Percentiles rank a stretch among this genome's conserved stretches.
These are phyloP conservation scores for Acanthiza pusilla DNA, from an alignment of 2,797 vertebrate species.

Conservation along the genomic window DNA sequence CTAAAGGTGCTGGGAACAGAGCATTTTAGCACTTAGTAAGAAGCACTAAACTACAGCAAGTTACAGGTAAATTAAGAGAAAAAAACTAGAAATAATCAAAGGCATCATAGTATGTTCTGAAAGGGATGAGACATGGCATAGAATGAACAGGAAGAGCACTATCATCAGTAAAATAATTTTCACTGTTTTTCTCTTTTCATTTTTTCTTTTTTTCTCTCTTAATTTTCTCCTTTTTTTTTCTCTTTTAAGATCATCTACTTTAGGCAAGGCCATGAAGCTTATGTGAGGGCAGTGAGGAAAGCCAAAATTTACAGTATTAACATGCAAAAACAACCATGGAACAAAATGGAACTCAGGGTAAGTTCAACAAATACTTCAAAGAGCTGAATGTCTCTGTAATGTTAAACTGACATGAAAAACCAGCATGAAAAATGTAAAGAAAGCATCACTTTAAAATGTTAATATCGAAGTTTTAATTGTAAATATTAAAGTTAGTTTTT, in stretches of 20 bases:
- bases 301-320: slow-evolving; percentile 93
- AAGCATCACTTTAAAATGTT: background rate
- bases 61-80: no score
- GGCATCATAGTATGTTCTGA: background rate
- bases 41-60: no score
- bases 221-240: background rate
- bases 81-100: no score
- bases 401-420: background rate
- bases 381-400: background rate
- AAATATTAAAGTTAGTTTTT: background rate
- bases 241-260: slow-evolving; percentile 91
- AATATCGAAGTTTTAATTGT: background rate
- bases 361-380: slow-evolving; percentile 21
- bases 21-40: no score
- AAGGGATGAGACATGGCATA: background rate
- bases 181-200: slow-evolving; percentile 35
- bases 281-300: slow-evolving; percentile 90
- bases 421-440: background rate
- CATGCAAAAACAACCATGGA: slow-evolving; percentile 97
- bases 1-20: no score
- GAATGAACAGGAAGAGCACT: background rate
- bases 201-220: background rate
- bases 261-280: slow-evolving; percentile 97
- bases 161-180: background rate
- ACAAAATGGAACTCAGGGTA: slow-evolving; percentile 98